Evolutionary conservation across 2,113 vertebrate species (phyloP).

Genomic region (Hystrix cristata): DNA sequence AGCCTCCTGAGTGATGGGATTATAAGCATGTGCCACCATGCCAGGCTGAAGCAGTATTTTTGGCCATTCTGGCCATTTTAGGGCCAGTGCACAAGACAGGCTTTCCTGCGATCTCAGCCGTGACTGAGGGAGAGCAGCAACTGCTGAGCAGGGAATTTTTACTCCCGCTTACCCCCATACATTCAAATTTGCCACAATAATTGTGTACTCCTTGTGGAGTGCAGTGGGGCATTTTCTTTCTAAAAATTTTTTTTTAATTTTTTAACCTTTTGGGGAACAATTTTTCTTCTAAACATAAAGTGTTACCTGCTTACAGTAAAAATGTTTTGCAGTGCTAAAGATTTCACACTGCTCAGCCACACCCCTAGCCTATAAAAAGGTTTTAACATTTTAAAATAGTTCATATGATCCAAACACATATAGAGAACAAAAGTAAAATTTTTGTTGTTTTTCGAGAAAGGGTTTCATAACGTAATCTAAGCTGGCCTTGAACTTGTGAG

Average conservation of each 20-base stretch:
- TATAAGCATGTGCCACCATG: background rate
- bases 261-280: too few relatives aligned
- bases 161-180: background rate
- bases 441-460: background rate
- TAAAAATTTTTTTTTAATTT: too few relatives aligned
- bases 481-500: background rate
- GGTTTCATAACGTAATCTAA: background rate
- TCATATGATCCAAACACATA: background rate
- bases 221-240: background rate
- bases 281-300: slow-evolving; percentile 16
- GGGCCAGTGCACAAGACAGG: background rate
- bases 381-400: background rate
- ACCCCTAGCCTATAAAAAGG: background rate
- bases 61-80: background rate
- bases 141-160: background rate
- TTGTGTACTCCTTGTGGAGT: background rate
- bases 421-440: background rate
- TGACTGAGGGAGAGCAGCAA: background rate
- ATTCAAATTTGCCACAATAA: background rate
- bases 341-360: too few relatives aligned
- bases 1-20: background rate
- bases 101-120: background rate
- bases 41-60: background rate
- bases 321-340: background rate
- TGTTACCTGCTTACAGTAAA: background rate